Evolutionary conservation across 2,113 vertebrate species (phyloP).

Genomic region (Pelecanoides urinatrix): DNA sequence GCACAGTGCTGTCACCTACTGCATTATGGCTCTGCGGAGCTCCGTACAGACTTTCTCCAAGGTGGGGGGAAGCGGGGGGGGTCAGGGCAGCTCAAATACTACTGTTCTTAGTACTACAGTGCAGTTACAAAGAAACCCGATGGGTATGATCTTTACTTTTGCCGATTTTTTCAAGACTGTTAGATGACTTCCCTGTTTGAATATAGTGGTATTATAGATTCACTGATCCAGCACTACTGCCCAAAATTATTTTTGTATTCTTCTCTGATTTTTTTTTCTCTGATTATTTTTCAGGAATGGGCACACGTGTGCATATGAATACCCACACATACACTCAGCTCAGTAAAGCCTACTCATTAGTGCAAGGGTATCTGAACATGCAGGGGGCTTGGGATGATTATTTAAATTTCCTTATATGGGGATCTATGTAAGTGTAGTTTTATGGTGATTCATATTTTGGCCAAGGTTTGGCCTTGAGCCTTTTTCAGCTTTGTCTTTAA

Average conservation of each 20-base stretch:
- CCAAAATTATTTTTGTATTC: neutral
- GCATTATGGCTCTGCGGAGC: accelerated
- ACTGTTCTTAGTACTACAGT: neutral
- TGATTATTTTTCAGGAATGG: neutral
- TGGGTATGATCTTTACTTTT: neutral
- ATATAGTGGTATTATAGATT: neutral
- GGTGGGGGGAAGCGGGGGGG: accelerated
- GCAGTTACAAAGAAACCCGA: neutral
- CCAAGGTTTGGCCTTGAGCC: neutral
- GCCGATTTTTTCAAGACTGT: accelerated
- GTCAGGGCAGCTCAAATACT: neutral
- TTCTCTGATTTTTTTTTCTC: neutral
- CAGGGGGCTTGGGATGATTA: neutral
- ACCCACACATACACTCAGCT: neutral
- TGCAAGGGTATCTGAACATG: neutral
- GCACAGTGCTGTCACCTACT: neutral
- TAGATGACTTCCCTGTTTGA: neutral
- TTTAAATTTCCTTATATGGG: conserved; percentile 48
- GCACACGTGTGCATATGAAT: accelerated
- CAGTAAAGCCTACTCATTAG: neutral
- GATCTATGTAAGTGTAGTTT: conserved; percentile 1
- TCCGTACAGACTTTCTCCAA: neutral
- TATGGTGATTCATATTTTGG: conserved; percentile 32
- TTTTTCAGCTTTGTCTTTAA: neutral
- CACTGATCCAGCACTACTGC: neutral